These are phyloP conservation scores for Didymodactylos carnosus DNA, from an alignment of 2,888 invertebrate species.

Conservation along the genomic window DNA sequence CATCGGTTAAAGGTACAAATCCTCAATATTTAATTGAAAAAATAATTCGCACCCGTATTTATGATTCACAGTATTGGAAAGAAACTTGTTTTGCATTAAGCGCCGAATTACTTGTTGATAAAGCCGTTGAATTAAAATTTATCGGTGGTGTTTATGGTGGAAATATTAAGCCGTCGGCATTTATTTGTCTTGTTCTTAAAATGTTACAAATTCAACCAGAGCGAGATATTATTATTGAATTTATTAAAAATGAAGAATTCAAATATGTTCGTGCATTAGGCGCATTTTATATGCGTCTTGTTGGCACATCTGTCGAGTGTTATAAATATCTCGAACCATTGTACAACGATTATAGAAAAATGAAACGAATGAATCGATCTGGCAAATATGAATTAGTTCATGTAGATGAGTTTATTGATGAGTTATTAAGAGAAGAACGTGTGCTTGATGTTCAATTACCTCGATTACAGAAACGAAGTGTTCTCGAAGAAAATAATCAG, in stretches of 20 bases:
- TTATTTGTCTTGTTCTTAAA: conserved; percentile 75
- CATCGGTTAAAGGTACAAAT: conserved; percentile 92
- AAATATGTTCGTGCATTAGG: conserved; percentile 92
- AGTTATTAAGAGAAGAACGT: conserved; percentile 70
- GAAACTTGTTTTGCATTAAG: conserved; percentile 98
- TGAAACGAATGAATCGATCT: conserved; percentile 63
- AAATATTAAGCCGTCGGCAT: conserved; percentile 88
- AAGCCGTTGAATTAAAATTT: conserved; percentile 82
- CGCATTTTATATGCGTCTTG: conserved; percentile 79
- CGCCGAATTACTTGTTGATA: conserved; percentile 88
- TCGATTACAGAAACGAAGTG: conserved; percentile 60
- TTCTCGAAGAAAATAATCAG: conserved; percentile 83
- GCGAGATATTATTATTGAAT: conserved; percentile 95
- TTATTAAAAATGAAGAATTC: conserved; percentile 94
- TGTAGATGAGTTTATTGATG: conserved; percentile 94
- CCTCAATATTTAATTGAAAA: conserved; percentile 97
- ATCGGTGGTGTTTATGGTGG: conserved; percentile 89
- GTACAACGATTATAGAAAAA: conserved; percentile 83
- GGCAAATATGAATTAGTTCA: conserved; percentile 72
- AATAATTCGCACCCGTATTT: conserved; percentile 87
- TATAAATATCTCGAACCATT: conserved; percentile 94
- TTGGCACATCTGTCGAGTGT: conserved; percentile 78
- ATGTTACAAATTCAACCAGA: conserved; percentile 99
- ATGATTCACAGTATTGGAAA: conserved; percentile 98
- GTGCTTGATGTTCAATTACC: conserved; percentile 87